Evolutionary conservation across 92 coral and sea anemone species (phyloP), one percentile per base, ranked within the genome.

Genomic region (Meandrina meandrites): DNA sequence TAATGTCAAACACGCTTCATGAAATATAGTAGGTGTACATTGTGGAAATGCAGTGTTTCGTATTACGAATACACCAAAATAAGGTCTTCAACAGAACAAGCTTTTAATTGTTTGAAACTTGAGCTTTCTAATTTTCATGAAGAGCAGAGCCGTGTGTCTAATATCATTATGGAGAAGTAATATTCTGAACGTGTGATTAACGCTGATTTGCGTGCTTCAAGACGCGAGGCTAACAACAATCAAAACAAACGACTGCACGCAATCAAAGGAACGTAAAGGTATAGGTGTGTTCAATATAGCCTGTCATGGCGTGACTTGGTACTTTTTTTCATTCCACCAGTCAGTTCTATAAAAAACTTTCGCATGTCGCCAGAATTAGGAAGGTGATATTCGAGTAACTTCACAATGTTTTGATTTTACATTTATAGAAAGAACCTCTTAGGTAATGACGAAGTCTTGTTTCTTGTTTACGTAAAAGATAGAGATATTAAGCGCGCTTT

Each of bases 161-260:
- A 74, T 74, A 74, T 35, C 54, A 56, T 35, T 27, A 42, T 16
- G n/a, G 72, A 35, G 80, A 36, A 50, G 35, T 37, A 73, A 47
- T 56, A 54, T 74, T 74, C 35, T 74, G 57, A 37, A 75, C 58
- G 37, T 36, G 72, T 35, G 72, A 74, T 84, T 58, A 53, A 84
- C 71, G 4, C 11, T 47, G 62, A 45, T 32, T 85, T 85, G 81
- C 88, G 88, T 85, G 88, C 81, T 60, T 60, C 76, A 62, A 78
- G 75, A 78, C 42, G 50, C 24, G 75, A 74, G 35, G 75, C 48
- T 67, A 75, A 85, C 75, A 85, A 85, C 88, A 85, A 85, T 85
- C 88, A 85, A 77, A 85, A 85, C 88, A 85, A 85, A 85, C 88
- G 83, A 62, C 76, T 85, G 88, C 88, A 85, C 88, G 88, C 88